Evolutionary conservation across 2,797 vertebrate species (phyloP), one percentile per base, ranked within the genome.

Genomic region (Coccyzus lansbergi): DNA sequence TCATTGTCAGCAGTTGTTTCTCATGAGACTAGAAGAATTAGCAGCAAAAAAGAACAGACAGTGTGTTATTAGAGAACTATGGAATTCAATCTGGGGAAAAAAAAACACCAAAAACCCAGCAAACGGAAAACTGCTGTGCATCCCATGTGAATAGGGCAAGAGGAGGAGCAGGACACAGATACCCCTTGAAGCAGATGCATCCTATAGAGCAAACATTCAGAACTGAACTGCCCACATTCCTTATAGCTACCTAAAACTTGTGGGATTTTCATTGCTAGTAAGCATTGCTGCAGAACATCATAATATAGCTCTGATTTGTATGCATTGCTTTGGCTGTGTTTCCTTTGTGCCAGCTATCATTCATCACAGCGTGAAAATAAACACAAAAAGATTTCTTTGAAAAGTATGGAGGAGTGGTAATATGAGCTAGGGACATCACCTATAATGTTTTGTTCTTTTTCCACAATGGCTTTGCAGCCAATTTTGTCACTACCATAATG

Each of bases 361-460:
- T 95, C 95, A 94, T 76, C 83, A 78, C 63, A 90, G 70, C 7
- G 1, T 76, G 93, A 89, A 94, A 95, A 95, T 79, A 96, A 95
- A 92, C 72, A 91, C 44, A 64, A 42, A 89, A 72, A 87, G 63
- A 71, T 64, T 51, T 92, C 67, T 93, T 55, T 28, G 15, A 53
- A 80, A 91, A 81, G 36, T n/a, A 85, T 31, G 12, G 31, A 85
- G 36, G 15, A 90, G 44, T 0, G 2, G 85, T 84, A 87, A 55
- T 58, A 69, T 1, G 5, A 92, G 55, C 25, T 80, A 69, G 42
- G 44, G 44, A 74, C 26, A 80, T 5, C 3, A 5, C 20, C 31
- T 46, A 67, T 20, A 83, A 88, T 69, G 33, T 31, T 83, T 59
- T 86, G 31, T 49, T 48, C 46, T 48, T 90, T 40, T 74, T 79